These are phyloP conservation scores for Heterodera carotae DNA, from an alignment of 1,140 invertebrate genomes.

Conservation along the genomic window DNA sequence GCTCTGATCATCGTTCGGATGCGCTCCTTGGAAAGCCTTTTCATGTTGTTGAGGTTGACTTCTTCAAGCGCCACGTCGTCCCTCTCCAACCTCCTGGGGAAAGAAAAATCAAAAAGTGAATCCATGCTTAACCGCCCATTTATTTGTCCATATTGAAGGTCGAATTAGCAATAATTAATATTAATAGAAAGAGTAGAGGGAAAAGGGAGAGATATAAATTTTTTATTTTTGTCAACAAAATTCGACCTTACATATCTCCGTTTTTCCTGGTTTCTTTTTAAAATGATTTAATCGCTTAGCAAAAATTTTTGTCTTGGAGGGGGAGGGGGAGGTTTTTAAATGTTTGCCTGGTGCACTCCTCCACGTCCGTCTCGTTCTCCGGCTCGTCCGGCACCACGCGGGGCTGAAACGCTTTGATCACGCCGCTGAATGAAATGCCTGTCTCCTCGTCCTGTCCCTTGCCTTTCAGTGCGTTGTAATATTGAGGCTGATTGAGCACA, in stretches of 20 bases:
- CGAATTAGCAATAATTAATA: too few species aligned
- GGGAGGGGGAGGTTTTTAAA: slow-evolving; percentile 18
- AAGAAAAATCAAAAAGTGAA: background rate
- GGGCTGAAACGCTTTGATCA: slow-evolving; percentile 64
- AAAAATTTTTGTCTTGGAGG: too few species aligned
- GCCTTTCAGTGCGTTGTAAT: slow-evolving; percentile 80
- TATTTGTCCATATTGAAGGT: too few species aligned
- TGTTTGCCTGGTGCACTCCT: slow-evolving; percentile 66
- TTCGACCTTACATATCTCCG: too few species aligned
- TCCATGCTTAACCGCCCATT: too few species aligned
- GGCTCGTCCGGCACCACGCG: slow-evolving; percentile 67
- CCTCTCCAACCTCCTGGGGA: slow-evolving; percentile 68
- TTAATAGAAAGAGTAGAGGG: too few species aligned
- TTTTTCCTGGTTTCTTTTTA: too few species aligned
- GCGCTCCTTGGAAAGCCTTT: slow-evolving; percentile 95
- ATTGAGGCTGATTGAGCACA: slow-evolving; percentile 99
- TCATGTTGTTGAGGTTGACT: slow-evolving; percentile 96
- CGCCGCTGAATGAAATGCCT: slow-evolving; percentile 65
- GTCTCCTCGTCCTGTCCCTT: slow-evolving; percentile 64
- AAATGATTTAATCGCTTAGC: too few species aligned
- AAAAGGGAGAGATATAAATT: slow-evolving; percentile 16
- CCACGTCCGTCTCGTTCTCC: slow-evolving; percentile 68
- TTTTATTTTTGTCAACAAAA: too few species aligned
- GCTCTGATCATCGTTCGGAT: slow-evolving; percentile 85
- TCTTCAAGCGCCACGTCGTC: slow-evolving; percentile 84